Evolutionary conservation across 2,113 vertebrate species (phyloP).

Genomic region (Mormyrus lacerda): DNA sequence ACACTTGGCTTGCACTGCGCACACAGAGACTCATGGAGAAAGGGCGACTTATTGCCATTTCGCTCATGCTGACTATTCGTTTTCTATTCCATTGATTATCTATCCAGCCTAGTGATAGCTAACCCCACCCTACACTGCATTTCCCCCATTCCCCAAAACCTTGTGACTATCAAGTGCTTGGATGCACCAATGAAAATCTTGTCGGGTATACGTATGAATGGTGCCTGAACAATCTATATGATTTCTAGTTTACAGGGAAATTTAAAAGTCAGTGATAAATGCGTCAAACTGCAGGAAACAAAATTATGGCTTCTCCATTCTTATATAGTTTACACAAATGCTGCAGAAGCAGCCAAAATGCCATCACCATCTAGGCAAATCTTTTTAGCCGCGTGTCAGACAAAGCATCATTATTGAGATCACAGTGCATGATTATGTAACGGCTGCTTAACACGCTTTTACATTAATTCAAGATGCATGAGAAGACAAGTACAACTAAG

Average conservation of each 20-base stretch:
- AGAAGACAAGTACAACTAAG: neutral
- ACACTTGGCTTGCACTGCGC: neutral
- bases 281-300: neutral
- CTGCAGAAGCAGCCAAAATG: neutral
- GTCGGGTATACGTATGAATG: neutral
- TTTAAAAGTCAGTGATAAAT: neutral
- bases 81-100: conserved; percentile 6
- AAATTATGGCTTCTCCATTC: neutral
- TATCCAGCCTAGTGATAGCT: neutral
- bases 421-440: neutral
- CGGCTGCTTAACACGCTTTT: neutral
- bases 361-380: neutral
- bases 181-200: neutral
- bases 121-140: neutral
- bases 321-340: neutral
- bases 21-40: neutral
- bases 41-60: neutral
- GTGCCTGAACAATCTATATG: neutral
- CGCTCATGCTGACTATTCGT: neutral
- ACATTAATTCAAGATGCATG: neutral
- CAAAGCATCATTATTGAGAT: neutral
- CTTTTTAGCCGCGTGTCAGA: neutral
- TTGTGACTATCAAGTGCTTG: neutral
- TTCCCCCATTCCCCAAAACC: neutral
- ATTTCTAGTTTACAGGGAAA: neutral